Percentiles rank a stretch among this genome's conserved stretches.
Evolutionary conservation across 1,140 invertebrate genomes (phyloP).

Genomic region (Araneus ventricosus): DNA sequence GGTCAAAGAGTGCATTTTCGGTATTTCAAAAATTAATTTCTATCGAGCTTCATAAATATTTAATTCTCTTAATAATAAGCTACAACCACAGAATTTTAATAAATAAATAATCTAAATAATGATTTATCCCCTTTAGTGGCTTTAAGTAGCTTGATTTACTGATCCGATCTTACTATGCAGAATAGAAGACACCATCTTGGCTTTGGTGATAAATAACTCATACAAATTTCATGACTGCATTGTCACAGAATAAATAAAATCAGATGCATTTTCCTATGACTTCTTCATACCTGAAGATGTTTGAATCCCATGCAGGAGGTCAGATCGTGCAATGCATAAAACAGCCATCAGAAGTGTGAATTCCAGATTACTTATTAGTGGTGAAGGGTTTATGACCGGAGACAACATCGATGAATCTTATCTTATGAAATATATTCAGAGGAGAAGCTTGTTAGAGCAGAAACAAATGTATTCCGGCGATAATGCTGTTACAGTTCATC

Average conservation of each 20-base stretch:
- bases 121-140: neutral
- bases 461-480: neutral
- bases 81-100: no score
- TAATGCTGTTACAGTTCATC: neutral
- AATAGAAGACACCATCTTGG: neutral
- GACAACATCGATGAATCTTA: neutral
- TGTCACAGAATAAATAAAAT: neutral
- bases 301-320: neutral
- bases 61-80: no score
- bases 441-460: neutral
- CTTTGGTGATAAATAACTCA: neutral
- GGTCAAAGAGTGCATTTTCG: no score
- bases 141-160: conserved; percentile 8
- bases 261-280: neutral
- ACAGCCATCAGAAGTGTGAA: neutral
- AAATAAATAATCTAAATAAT: no score
- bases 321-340: neutral
- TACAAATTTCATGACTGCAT: neutral
- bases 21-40: no score
- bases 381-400: conserved; percentile 20
- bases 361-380: neutral
- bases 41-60: no score
- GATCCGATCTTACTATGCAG: neutral
- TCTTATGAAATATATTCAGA: neutral
- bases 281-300: neutral